Evolutionary conservation across 2,888 invertebrate species (phyloP), one percentile per base, ranked within the genome.

Genomic region (Branchellion lobata): DNA sequence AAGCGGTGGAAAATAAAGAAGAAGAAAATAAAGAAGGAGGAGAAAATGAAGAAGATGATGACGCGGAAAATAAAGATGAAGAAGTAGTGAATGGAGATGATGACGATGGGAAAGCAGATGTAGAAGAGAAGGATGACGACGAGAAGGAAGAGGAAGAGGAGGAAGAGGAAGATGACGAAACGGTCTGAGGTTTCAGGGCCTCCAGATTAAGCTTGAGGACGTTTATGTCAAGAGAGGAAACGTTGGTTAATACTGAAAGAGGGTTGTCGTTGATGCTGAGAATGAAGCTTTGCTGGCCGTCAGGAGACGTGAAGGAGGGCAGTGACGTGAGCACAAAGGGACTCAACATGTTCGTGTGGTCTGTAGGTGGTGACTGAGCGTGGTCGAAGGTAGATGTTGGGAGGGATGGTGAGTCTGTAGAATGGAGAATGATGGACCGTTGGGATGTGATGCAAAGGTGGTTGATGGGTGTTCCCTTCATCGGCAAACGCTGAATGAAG

Each of bases 161-260:
- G 47, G 47, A 14, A 14, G 47, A 8, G 18, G 47, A 14, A 18
- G 18, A 18, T 18, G 18, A 14, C 18, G 47, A 47, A 47, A 18
- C 18, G 47, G 8, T 47, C 18, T 14, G 18, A 18, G 8, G 14
- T 14, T 69, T 69, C 5, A 33, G n/a, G 21, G 69, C 18, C 31
- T 31, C 34, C 69, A 69, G n/a, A n/a, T 69, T 69, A 29, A 34
- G 69, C 29, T 69, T 69, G 18, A 57, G n/a, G 21, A 57, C 61
- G 24, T 57, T 57, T n/a, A 57, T 57, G 24, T 57, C 61, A 24
- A 57, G 5, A 18, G 21, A 24, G 3, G 61, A 57, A n/a, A 57
- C 61, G 61, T 57, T 57, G 3, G 61, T 57, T 57, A 57, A 57
- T 57, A 57, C 61, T 69, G 69, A 69, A 8, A 33, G 27, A 8